These are phyloP conservation scores for Drosophila virilis DNA, from an alignment of 1,140 invertebrate genomes.

Conservation along the genomic window DNA sequence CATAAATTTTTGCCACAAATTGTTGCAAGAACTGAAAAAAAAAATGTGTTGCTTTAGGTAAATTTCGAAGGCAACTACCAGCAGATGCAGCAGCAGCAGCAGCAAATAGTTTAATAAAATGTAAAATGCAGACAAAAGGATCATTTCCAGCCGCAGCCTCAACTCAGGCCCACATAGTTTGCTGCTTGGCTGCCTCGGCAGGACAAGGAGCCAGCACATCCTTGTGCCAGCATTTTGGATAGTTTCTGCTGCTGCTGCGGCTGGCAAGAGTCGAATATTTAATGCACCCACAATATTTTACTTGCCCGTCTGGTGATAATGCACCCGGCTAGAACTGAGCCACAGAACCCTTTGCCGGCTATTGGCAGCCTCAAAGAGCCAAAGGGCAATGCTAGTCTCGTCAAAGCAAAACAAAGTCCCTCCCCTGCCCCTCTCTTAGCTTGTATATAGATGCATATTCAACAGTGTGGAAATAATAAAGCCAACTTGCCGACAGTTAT, in stretches of 20 bases:
- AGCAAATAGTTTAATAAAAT: conserved; percentile 76
- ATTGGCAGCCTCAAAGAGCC: conserved; percentile 37
- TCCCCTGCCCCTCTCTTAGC: neutral
- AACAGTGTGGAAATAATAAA: conserved; percentile 82
- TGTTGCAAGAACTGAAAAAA: conserved; percentile 31
- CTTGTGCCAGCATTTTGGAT: conserved; percentile 39
- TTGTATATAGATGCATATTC: conserved; percentile 64
- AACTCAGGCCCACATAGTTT: conserved; percentile 35
- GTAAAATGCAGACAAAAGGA: conserved; percentile 73
- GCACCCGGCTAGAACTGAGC: conserved; percentile 43
- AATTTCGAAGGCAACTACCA: conserved; percentile 43
- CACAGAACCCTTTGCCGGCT: conserved; percentile 18
- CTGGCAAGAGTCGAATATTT: conserved; percentile 54
- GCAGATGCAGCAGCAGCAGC: conserved; percentile 16
- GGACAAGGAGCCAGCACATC: conserved; percentile 19
- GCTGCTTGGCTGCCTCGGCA: neutral
- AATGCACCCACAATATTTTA: conserved; percentile 77
- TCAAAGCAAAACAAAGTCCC: conserved; percentile 61
- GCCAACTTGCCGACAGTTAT: conserved; percentile 79
- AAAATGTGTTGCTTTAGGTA: conserved; percentile 50
- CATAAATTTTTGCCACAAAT: conserved; percentile 68
- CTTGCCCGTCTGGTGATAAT: conserved; percentile 64
- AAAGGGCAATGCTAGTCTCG: conserved; percentile 47
- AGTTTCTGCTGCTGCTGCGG: conserved; percentile 42
- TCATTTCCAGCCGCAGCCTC: conserved; percentile 24